Conservation (phyloP, 2,113 vertebrate species). For the Ciconia maguari region DNA sequence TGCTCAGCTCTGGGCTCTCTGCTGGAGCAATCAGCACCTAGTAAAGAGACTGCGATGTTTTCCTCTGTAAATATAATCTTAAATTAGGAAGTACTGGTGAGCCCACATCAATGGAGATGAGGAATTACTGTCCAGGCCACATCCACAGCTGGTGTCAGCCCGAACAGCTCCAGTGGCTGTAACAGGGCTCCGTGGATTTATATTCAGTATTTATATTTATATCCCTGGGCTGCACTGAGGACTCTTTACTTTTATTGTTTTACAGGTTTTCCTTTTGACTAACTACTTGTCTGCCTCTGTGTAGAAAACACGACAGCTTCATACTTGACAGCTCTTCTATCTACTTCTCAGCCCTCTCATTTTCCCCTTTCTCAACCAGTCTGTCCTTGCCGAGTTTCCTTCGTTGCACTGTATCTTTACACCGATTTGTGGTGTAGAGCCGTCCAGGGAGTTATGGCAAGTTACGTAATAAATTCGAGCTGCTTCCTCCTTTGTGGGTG, state of each 20-base stretch:
- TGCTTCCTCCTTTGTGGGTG: background rate
- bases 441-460: background rate
- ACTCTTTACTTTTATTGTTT: background rate
- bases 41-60: background rate
- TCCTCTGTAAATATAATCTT: background rate
- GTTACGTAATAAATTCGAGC: background rate
- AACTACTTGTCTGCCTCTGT: background rate
- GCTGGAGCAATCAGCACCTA: background rate
- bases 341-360: background rate
- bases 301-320: background rate
- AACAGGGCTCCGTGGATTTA: background rate
- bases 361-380: background rate
- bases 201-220: background rate
- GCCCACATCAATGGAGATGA: background rate
- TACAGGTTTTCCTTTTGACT: background rate
- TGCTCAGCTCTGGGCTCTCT: background rate
- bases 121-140: background rate
- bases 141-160: background rate
- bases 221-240: background rate
- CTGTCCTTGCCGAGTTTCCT: background rate
- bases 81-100: background rate
- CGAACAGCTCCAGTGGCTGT: background rate
- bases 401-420: background rate
- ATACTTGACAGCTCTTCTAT: background rate
- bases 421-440: background rate